Evolutionary conservation across 2,113 vertebrate genomes (phyloP).

Genomic region (Barnardius zonarius): DNA sequence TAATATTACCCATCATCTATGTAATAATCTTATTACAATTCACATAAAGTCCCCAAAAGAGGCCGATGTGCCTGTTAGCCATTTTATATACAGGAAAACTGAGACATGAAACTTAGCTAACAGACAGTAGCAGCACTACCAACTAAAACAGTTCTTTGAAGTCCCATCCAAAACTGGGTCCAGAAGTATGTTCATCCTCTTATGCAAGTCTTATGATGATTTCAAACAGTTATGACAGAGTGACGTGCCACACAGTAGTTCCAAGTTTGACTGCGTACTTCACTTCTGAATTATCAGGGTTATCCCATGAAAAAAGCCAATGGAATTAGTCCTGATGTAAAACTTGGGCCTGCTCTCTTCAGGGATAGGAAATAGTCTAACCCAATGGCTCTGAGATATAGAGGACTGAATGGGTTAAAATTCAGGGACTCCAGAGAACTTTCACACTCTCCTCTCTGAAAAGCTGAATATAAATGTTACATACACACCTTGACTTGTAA

Average conservation of each 20-base stretch:
- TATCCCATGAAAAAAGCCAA: not conserved
- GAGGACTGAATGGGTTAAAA: not conserved
- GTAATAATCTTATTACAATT: not conserved
- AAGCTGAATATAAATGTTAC: conserved; percentile 26
- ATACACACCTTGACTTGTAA: conserved; percentile 86
- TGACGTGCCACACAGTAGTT: not conserved
- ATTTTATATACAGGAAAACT: not conserved
- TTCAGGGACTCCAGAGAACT: not conserved
- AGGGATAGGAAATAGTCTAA: not conserved
- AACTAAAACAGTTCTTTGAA: not conserved
- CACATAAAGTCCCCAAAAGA: not conserved
- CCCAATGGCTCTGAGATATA: not conserved
- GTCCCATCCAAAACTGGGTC: not conserved
- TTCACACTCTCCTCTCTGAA: conserved; percentile 13
- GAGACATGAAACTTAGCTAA: not conserved
- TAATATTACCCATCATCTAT: not conserved
- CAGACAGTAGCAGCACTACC: not conserved
- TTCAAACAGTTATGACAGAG: not conserved
- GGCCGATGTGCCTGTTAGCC: not conserved
- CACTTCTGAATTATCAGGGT: not conserved
- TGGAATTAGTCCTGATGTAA: not conserved
- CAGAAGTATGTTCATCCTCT: not conserved
- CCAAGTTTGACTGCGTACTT: not conserved
- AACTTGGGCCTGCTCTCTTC: not conserved
- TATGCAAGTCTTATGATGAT: not conserved